Percentiles rank a stretch among this genome's conserved stretches.
Evolutionary conservation across 2,113 vertebrate genomes (phyloP).

Genomic region (Poicephalus meyeri): DNA sequence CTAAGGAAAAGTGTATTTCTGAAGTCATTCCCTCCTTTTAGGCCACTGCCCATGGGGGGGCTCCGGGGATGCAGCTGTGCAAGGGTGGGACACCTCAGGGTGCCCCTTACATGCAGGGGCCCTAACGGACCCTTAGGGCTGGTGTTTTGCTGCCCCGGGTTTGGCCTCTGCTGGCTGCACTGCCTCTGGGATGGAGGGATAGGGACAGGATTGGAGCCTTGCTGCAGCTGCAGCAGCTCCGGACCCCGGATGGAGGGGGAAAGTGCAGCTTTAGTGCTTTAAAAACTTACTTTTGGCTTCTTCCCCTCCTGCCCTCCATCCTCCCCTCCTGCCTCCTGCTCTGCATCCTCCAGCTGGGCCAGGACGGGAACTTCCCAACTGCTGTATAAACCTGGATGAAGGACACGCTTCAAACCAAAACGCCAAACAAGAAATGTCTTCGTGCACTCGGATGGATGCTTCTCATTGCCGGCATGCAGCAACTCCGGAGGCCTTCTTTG

Average conservation of each 20-base stretch:
- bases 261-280: background rate
- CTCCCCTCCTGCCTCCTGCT: background rate
- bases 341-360: background rate
- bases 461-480: background rate
- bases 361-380: slow-evolving; percentile 18
- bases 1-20: background rate
- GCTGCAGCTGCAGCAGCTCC: background rate
- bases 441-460: background rate
- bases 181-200: accelerated
- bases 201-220: background rate
- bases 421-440: slow-evolving; percentile 9
- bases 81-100: background rate
- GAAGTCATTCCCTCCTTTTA: background rate
- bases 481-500: background rate
- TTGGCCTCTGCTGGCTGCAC: background rate
- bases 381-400: slow-evolving; percentile 54
- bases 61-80: background rate
- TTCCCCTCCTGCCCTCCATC: background rate
- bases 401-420: slow-evolving; percentile 27
- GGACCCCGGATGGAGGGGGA: accelerated
- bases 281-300: background rate
- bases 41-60: background rate
- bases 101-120: background rate
- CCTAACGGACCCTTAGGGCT: too few species aligned
- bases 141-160: background rate